A percentile compares a stretch with the other conserved stretches of the same genome.
phyloP scores from a whole-genome alignment of 2,888 invertebrate species.

The Halictus ligatus region DNA sequence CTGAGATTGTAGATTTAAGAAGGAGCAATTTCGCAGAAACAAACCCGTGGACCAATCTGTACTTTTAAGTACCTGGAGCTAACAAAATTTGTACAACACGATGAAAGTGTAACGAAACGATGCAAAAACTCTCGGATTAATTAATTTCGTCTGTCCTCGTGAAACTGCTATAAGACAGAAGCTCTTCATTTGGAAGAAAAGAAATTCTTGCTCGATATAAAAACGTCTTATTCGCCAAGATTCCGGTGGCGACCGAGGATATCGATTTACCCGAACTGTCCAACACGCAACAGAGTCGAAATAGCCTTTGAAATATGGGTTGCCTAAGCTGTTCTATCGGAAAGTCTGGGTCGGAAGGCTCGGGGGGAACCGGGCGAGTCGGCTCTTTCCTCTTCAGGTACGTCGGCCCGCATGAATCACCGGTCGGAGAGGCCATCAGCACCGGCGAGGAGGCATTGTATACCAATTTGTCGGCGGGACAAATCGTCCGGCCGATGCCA shows the following conservation, averaged over 20 bases:
- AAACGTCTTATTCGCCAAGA: slow-evolving; percentile 1
- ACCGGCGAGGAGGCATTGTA: slow-evolving; percentile 13
- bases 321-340: neutral
- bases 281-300: neutral
- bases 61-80: neutral
- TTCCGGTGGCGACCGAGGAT: neutral
- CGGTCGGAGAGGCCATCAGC: neutral
- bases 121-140: neutral
- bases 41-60: too few relatives aligned
- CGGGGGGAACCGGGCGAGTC: neutral
- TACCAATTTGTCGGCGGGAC: slow-evolving; percentile 32
- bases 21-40: too few relatives aligned
- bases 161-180: neutral
- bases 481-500: slow-evolving; percentile 43
- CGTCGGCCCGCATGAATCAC: neutral
- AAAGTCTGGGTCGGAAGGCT: slow-evolving; percentile 5
- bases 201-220: neutral
- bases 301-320: slow-evolving; percentile 5
- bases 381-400: slow-evolving; percentile 8
- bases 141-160: neutral
- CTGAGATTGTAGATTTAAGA: too few relatives aligned
- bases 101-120: too few relatives aligned
- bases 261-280: neutral
- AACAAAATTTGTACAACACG: neutral
- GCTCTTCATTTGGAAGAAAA: neutral